Percentiles rank a stretch among this genome's conserved stretches.
Evolutionary conservation across 2,888 invertebrate species (phyloP).

Genomic region (Drosophila yooni): DNA sequence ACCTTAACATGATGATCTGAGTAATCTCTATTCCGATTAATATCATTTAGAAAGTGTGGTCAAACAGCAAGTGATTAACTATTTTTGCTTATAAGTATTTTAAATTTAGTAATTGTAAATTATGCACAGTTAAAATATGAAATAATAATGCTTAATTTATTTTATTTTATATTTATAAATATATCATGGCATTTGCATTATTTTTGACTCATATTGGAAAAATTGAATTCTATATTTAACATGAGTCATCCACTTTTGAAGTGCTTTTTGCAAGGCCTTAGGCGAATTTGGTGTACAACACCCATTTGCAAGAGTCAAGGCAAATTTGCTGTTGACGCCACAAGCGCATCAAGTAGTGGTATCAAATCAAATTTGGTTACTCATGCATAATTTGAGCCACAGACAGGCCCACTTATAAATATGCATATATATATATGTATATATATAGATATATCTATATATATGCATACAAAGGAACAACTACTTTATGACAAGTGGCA

Average conservation of each 20-base stretch:
- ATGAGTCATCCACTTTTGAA: background rate
- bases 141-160: background rate
- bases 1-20: background rate
- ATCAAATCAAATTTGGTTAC: conserved; percentile 47
- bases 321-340: conserved; percentile 16
- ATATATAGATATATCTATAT: conserved; percentile 1
- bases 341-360: conserved; percentile 13
- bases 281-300: background rate
- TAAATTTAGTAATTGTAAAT: background rate
- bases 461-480: background rate
- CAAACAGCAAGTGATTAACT: background rate
- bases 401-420: conserved; percentile 31
- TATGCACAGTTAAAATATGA: background rate
- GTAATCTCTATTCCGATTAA: background rate
- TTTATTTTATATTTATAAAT: background rate
- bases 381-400: conserved; percentile 43
- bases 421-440: background rate
- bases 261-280: background rate
- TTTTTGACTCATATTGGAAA: background rate
- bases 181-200: too few species aligned
- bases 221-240: background rate
- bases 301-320: conserved; percentile 11
- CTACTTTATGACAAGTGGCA: conserved; percentile 7
- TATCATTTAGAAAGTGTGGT: background rate
- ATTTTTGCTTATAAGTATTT: background rate